Percentiles rank a stretch among this genome's conserved stretches.
phyloP scores from a whole-genome alignment of 2,113 vertebrate species.

The Channa maculata region DNA sequence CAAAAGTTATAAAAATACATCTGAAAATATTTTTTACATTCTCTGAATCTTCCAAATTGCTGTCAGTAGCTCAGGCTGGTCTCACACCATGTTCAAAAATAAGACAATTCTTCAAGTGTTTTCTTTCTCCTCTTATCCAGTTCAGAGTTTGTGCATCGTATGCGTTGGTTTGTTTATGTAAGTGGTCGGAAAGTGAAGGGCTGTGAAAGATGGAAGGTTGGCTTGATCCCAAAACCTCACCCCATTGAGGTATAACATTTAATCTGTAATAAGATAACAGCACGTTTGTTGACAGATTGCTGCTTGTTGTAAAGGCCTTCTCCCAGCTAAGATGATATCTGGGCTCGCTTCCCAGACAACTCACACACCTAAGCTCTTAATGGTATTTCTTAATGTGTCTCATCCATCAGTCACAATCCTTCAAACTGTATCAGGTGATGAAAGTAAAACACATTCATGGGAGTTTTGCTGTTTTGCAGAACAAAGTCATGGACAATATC shows the following conservation, averaged over 20 bases:
- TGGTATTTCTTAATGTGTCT: slow-evolving; percentile 27
- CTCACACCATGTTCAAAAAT: neutral
- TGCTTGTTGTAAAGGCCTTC: slow-evolving; percentile 9
- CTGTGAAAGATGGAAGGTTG: slow-evolving; percentile 4
- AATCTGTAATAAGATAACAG: slow-evolving; percentile 36
- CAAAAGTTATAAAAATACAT: too few relatives aligned
- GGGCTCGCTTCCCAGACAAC: slow-evolving; percentile 31
- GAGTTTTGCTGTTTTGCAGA: slow-evolving; percentile 1
- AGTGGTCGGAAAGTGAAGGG: neutral
- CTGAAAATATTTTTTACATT: neutral
- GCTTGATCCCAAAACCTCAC: slow-evolving; percentile 21
- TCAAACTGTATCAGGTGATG: slow-evolving; percentile 9
- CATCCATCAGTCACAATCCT: slow-evolving; percentile 25
- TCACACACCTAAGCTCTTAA: slow-evolving; percentile 18
- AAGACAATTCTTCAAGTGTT: neutral
- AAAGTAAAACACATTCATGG: neutral
- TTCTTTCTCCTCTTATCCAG: neutral
- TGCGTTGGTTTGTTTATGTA: slow-evolving; percentile 2
- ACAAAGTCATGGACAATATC: neutral
- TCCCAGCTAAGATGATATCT: slow-evolving; percentile 11
- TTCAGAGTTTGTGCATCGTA: neutral
- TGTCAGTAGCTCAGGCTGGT: neutral
- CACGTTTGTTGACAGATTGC: slow-evolving; percentile 25
- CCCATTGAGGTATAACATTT: slow-evolving; percentile 14
- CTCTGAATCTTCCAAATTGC: neutral